Base-by-base conservation (phyloP, 2,888 invertebrate genomes). In the Tiphia femorata region DNA sequence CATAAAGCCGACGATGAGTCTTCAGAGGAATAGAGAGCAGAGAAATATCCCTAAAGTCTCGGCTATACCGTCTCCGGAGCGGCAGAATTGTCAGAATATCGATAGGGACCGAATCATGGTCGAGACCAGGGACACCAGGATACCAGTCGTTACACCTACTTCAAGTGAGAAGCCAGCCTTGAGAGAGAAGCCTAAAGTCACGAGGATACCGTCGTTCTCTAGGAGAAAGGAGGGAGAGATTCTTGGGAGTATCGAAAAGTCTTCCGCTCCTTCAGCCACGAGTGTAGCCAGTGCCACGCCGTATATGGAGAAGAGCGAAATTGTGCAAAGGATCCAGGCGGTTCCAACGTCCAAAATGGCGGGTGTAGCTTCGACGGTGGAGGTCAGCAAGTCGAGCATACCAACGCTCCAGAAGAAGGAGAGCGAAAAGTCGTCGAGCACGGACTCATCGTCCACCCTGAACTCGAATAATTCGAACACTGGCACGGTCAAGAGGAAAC, bases 41-140 rank as follows among this genome's bases (percentile, higher is more conserved):
- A 73, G 79, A 41, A 72, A 76, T 52, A 76, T 81, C 44, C 78
- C 80, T 6, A 80, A 80, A 56, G 80, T 80, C 29, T 78, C 79
- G 3, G 81, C 80, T 1, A 80, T 80, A 50, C 80, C 80, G 1
- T 71, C 77, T 2, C 78, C 80, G 5, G 79, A 78, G 44, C 46
- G 57, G 14, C 67, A 68, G 33, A 70, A 63, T 49, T 58, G 56
- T 33, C 70, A 63, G 33, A 67, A 62, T 50, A 53, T 37, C 21
- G 78, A 77, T 30, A 67, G 58, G 49, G 75, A 75, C 49, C 69
- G 64, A 62, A 25, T 42, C 55, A 17, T 51, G 2, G 20, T 44
- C 2, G 67, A 67, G 12, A n/a, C n/a, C n/a, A n/a, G n/a, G n/a
- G n/a, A n/a, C n/a, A n/a, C n/a, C n/a, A 60, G 49, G 19, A 58